Base-by-base conservation (phyloP, 2,113 vertebrate genomes). In the Hippocampus guttulatus region DNA sequence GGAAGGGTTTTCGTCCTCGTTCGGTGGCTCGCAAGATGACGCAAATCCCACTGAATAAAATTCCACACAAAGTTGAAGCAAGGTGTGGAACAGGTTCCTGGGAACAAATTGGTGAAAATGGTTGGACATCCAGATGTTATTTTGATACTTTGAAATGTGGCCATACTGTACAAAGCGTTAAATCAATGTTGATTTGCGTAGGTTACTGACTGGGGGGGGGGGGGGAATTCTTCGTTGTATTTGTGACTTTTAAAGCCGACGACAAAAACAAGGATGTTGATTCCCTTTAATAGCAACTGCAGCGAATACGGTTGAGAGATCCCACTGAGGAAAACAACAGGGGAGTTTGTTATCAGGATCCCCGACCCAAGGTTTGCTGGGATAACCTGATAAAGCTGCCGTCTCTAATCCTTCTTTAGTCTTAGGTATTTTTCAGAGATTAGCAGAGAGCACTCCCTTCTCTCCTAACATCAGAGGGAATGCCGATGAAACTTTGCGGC, bases 371-470 rank as follows among this genome's bases (percentile, higher is more conserved):
- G 57, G 25, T 49, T 16, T 62, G 18, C 74, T 61, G 25, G 61
- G 70, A 74, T 66, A 66, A 68, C 51, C 33, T 65, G 64, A 74
- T 25, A 67, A 21, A 57, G n/a, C 52, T 49, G 38, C 8, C 30
- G 55, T 71, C 3, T 60, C 33, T 71, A 55, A 68, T n/a, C 18
- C 20, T 47, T 41, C 20, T 47, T 41, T 20, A 5, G 15, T 47
- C 8, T 0, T 8, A 65, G 14, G 41, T 18, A 65, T 65, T 65
- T 65, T 65, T 27, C 23, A n/a, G 64, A 47, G 64, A 65, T 65
- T 65, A 65, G 23, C 40, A 45, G 12, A n/a, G 15, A 47, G 43
- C 64, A 65, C 41, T 47, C 64, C 43, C 43, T 61, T 61, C 58
- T 18, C 58, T 27, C 18, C 25, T 3, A 14, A 14, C 40, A 43